Evolutionary conservation across 2,113 vertebrate species (phyloP).

Genomic region (Cardinalis cardinalis): DNA sequence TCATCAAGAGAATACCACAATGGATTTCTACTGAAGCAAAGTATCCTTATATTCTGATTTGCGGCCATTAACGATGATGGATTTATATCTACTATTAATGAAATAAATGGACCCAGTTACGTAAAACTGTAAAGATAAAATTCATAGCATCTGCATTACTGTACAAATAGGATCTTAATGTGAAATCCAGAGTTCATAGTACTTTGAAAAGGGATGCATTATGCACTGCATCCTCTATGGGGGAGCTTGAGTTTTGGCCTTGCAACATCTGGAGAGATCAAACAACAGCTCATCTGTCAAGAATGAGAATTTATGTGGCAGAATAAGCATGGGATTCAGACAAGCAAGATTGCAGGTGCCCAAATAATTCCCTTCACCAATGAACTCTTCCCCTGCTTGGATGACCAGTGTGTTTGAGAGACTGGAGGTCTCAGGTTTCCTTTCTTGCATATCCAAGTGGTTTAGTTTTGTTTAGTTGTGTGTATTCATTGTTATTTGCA

Average conservation of each 20-base stretch:
- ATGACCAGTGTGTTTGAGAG: not conserved
- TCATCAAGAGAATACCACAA: not conserved
- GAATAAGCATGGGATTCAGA: not conserved
- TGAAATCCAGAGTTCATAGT: not conserved
- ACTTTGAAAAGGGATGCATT: not conserved
- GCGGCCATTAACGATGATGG: not conserved
- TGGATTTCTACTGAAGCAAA: not conserved
- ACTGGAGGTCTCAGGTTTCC: not conserved
- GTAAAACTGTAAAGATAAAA: not conserved
- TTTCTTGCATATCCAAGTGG: not conserved
- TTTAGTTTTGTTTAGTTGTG: not conserved
- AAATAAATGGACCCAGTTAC: not conserved
- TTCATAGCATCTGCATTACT: not conserved
- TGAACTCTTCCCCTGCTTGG: not conserved
- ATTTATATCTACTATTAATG: not conserved
- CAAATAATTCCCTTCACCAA: not conserved
- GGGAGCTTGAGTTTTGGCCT: not conserved
- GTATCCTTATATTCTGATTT: not conserved
- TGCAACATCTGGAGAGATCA: not conserved
- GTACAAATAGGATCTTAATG: not conserved
- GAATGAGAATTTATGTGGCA: not conserved
- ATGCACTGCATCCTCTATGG: not conserved
- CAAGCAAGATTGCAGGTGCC: not conserved
- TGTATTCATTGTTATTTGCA: not conserved
- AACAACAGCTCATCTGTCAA: not conserved